phyloP scores from a whole-genome alignment of 2,797 vertebrate genomes.

The Sebastes minor region DNA sequence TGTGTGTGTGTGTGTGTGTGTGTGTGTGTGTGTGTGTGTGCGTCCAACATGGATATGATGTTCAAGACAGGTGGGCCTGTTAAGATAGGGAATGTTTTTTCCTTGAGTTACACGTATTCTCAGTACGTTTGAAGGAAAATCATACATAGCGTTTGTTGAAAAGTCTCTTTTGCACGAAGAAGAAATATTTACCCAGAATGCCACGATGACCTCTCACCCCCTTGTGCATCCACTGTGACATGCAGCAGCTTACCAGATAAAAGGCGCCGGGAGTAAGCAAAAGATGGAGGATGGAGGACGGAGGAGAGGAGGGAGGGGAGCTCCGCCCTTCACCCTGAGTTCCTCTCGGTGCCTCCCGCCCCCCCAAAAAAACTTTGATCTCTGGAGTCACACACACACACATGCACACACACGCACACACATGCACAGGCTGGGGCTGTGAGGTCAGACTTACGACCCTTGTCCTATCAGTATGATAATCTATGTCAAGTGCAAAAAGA shows the following conservation, averaged over 20 bases:
- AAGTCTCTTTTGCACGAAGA: background rate
- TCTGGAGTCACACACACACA: constrained; percentile 50
- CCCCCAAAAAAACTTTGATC: constrained; percentile 74
- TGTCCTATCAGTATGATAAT: constrained; percentile 65
- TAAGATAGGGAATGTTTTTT: background rate
- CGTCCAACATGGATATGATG: background rate
- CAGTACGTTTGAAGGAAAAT: background rate
- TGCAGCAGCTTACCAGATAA: constrained; percentile 71
- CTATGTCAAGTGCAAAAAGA: constrained; percentile 74
- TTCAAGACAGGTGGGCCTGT: constrained; percentile 21
- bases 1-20: too few species aligned
- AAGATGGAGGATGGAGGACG: constrained; percentile 41
- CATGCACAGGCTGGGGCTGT: constrained; percentile 6
- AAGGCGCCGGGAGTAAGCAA: constrained; percentile 51
- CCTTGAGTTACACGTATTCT: background rate
- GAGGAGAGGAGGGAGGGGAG: constrained; percentile 42
- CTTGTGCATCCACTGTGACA: constrained; percentile 78
- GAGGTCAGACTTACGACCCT: constrained; percentile 54
- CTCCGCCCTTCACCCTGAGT: constrained; percentile 48
- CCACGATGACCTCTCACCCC: constrained; percentile 72
- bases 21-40: background rate
- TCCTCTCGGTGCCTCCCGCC: constrained; percentile 36
- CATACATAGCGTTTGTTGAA: background rate
- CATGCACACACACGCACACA: constrained; percentile 28
- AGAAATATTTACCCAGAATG: constrained; percentile 64